Evolutionary conservation across 2,888 invertebrate genomes (phyloP), one percentile per base, ranked within the genome.

Genomic region (Lissocephala sabroskyi): DNA sequence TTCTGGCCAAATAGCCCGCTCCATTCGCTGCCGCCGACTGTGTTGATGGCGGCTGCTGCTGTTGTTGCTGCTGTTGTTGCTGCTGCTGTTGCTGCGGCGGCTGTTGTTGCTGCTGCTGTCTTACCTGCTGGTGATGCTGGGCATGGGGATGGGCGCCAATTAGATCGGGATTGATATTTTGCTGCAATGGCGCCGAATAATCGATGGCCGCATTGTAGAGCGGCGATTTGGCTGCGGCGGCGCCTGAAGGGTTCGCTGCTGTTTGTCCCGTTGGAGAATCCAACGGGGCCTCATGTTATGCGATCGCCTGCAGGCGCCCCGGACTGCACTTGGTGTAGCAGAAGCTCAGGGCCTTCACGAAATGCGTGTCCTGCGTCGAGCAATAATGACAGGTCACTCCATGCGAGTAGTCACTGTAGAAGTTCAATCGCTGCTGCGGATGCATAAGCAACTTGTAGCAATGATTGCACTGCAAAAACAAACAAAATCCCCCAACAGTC

Each of bases 371-470:
- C 76, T 92, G 88, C 45, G 91, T 90, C 77, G 92, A 91, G 88
- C 97, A 98, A 85, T 93, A 93, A 29, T 95, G 95, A 86, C 98
- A 98, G 67, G 93, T 91, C 81, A 95, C 90, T 77, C 92, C 90
- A 83, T 94, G 95, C 82, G 95, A 95, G 87, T 97, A 97, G 86
- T 97, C 96, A 77, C 96, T 96, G 88, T 94, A 98, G 89, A 90
- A 94, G 86, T 93, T 94, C 68, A 96, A 87, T 80, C 92, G 91
- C 84, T 93, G 93, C 80, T 92, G 92, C 10, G 95, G 93, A 84
- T 93, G 92, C 73, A 96, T 89, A 56, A 97, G 89, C 36, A 94
- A 91, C 86, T 94, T 93, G 86, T 89, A 92, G 88, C 98, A 98
- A 82, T 90, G 90, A 88, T 95, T 96, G 88, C 98, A 98, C 92